Evolutionary conservation across 2,797 vertebrate genomes (phyloP).

Genomic region (Sphaeramia orbicularis): DNA sequence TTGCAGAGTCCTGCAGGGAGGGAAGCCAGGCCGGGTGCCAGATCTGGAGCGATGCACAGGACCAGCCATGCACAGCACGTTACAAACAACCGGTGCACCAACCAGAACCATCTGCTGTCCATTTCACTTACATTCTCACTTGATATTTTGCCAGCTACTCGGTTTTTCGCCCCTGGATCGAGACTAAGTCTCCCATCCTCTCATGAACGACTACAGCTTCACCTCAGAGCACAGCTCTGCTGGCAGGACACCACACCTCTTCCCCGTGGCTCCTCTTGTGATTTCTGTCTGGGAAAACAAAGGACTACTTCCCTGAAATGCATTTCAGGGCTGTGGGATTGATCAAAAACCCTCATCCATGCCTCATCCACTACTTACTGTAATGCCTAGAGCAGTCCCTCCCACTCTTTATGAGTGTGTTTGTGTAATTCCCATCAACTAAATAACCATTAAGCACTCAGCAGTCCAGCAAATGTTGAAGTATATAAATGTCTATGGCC

Average conservation of each 20-base stretch:
- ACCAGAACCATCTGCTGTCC: constrained; percentile 79
- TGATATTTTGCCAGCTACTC: constrained; percentile 65
- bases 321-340: constrained; percentile 51
- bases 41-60: constrained; percentile 58
- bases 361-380: constrained; percentile 60
- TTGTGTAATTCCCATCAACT: constrained; percentile 75
- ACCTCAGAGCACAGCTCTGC: constrained; percentile 17
- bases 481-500: constrained; percentile 65
- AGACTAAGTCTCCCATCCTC: constrained; percentile 43
- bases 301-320: constrained; percentile 47
- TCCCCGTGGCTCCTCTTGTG: constrained; percentile 7
- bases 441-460: constrained; percentile 79
- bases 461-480: constrained; percentile 55
- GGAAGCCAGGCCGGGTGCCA: constrained; percentile 63
- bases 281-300: constrained; percentile 52
- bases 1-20: constrained; percentile 42
- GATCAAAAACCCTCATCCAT: constrained; percentile 39
- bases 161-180: constrained; percentile 53
- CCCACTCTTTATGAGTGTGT: constrained; percentile 60
- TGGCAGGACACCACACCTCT: constrained; percentile 27
- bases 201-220: constrained; percentile 45
- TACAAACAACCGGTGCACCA: constrained; percentile 65
- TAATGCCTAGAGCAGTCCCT: constrained; percentile 58
- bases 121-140: constrained; percentile 72
- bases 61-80: constrained; percentile 61